Base-by-base conservation (phyloP, 2,797 vertebrate genomes). In the Botia kubotai region DNA sequence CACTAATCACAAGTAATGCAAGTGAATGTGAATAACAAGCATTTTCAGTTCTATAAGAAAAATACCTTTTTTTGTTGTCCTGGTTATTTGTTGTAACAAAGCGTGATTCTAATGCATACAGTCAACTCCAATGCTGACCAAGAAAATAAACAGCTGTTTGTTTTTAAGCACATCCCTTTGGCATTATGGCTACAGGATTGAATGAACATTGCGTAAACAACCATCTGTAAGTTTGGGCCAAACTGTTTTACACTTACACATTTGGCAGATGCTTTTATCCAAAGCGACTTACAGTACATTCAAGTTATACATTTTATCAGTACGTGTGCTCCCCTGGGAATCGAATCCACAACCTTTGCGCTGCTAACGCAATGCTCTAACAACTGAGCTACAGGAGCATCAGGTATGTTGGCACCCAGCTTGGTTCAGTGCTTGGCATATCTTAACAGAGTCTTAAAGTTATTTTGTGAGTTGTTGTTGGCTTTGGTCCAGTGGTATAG, bases 381-480 rank as follows among this genome's bases (percentile, higher is more conserved):
- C 23, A 26, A 26, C 23, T 26, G 23, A 26, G 23, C 23, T 26
- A 26, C 23, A 26, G 23, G 23, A 26, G 23, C 79, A 84, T 85
- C 71, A 86, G 84, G 86, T 88, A 85, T 65, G 53, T 19, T 67
- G 82, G 67, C 50, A 77, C 23, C 62, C 63, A 43, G 78, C 83
- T 81, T 79, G 71, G 77, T 79, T 86, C 86, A 72, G 60, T 65
- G 43, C 26, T 80, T 85, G 89, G 84, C 82, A 84, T 46, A 75
- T 65, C 86, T 87, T 88, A 84, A 88, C 84, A 83, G 67, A 86
- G 80, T 85, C 85, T 88, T 86, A 86, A 88, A 86, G 82, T 55
- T 55, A 81, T 87, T 86, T 79, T 85, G 69, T 84, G 83, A 85
- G 78, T 80, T 75, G 83, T 87, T 87, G 23, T 84, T 90, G 90